phyloP scores from a whole-genome alignment of 2,797 vertebrate species.

The Lutjanus argentimaculatus region DNA sequence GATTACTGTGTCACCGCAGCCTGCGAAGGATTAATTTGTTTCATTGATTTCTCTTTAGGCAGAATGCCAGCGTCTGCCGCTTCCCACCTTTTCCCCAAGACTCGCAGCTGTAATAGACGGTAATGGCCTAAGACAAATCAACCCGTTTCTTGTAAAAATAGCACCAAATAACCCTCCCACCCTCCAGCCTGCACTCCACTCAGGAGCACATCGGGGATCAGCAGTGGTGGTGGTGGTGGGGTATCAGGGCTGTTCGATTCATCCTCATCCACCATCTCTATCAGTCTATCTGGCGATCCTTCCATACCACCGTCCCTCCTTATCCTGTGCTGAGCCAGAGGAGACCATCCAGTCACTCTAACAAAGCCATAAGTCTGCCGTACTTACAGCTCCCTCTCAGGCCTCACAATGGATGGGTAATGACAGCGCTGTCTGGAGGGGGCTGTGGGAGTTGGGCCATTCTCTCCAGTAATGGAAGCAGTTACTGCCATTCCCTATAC shows the following conservation, averaged over 20 bases:
- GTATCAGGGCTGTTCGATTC: slow-evolving; percentile 67
- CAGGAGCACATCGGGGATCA: slow-evolving; percentile 56
- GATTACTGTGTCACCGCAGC: slow-evolving; percentile 99
- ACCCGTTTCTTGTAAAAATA: slow-evolving; percentile 96
- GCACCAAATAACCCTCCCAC: slow-evolving; percentile 88
- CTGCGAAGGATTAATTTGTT: slow-evolving; percentile 99
- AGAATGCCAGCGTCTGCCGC: slow-evolving; percentile 99
- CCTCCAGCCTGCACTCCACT: slow-evolving; percentile 80
- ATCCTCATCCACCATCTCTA: slow-evolving; percentile 69
- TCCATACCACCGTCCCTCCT: slow-evolving; percentile 64
- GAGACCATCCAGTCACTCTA: slow-evolving; percentile 80
- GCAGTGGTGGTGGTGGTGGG: slow-evolving; percentile 36
- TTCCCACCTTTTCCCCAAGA: slow-evolving; percentile 98
- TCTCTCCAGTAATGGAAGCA: slow-evolving; percentile 82
- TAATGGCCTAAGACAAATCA: slow-evolving; percentile 99
- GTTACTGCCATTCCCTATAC: slow-evolving; percentile 82
- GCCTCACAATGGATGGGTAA: slow-evolving; percentile 86
- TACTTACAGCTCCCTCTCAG: slow-evolving; percentile 85
- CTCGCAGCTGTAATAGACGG: slow-evolving; percentile 98
- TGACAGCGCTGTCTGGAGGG: slow-evolving; percentile 84
- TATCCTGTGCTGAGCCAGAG: slow-evolving; percentile 73
- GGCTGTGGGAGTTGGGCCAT: slow-evolving; percentile 80
- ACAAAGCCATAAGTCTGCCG: slow-evolving; percentile 86
- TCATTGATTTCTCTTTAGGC: slow-evolving; percentile 99
- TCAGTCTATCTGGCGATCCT: slow-evolving; percentile 71